A percentile compares a stretch with the other conserved stretches of the same genome.
Conservation (phyloP, 2,797 vertebrate genomes). For the Cryptoblepharus egeriae region DNA sequence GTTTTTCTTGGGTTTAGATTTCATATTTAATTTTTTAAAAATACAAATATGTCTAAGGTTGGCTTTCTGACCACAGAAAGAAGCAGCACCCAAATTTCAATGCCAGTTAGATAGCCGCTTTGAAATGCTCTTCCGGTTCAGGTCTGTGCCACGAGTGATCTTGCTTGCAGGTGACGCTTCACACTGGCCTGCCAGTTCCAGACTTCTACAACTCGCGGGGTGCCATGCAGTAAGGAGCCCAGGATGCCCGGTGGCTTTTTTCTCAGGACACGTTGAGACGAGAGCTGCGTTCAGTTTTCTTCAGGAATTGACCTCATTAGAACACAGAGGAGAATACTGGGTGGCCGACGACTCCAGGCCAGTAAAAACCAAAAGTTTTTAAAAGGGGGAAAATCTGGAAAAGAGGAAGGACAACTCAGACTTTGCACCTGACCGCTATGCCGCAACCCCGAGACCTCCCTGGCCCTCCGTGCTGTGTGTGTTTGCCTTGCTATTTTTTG, state of each 20-base stretch:
- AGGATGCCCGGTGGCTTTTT: slow-evolving; percentile 56
- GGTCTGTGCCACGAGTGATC: not conserved
- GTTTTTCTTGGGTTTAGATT: not conserved
- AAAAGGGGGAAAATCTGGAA: not conserved
- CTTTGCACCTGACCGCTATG: not conserved
- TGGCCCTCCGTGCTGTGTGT: slow-evolving; percentile 51
- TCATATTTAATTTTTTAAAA: too few species aligned
- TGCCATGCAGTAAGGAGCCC: slow-evolving; percentile 71
- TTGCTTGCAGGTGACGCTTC: slow-evolving; percentile 88
- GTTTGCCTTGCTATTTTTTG: slow-evolving; percentile 62
- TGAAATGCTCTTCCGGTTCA: not conserved
- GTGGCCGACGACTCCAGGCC: slow-evolving; percentile 13
- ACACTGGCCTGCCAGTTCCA: slow-evolving; percentile 93
- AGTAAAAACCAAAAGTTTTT: slow-evolving; percentile 13
- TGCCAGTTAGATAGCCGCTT: too few species aligned
- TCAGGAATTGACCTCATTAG: slow-evolving; percentile 9
- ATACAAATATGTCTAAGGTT: too few species aligned
- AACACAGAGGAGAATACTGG: slow-evolving; percentile 13
- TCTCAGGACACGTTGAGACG: slow-evolving; percentile 38
- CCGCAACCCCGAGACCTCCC: slow-evolving; percentile 26
- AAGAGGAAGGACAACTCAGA: slow-evolving; percentile 44
- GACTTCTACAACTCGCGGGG: slow-evolving; percentile 90
- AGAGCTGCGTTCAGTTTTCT: slow-evolving; percentile 29
- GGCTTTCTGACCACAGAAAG: too few species aligned
- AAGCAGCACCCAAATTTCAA: too few species aligned